Evolutionary conservation across 2,797 vertebrate species (phyloP).

Genomic region (Sciurus vulgaris): DNA sequence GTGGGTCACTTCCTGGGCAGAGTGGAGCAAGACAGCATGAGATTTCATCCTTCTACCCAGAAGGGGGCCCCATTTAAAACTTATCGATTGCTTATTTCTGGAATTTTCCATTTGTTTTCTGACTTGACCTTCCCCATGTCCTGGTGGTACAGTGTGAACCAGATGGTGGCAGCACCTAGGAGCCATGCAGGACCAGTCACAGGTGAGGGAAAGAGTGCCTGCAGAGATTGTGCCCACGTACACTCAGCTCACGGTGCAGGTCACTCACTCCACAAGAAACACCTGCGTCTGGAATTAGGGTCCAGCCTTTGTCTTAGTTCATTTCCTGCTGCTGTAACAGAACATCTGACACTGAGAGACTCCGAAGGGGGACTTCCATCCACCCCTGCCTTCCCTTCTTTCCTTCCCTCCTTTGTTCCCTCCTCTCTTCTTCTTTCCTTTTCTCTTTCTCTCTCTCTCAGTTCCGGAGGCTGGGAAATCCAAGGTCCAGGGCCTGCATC

Average conservation of each 20-base stretch:
- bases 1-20: background rate
- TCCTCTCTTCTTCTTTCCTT: background rate
- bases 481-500: too few species aligned
- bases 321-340: too few species aligned
- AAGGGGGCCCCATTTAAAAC: background rate
- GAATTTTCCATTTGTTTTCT: background rate
- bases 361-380: background rate
- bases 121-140: too few species aligned
- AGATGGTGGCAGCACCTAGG: accelerated
- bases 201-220: too few species aligned
- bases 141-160: background rate
- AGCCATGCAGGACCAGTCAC: background rate
- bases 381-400: too few species aligned
- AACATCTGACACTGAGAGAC: background rate
- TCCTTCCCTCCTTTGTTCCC: background rate
- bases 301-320: background rate
- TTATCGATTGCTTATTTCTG: background rate
- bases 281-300: background rate
- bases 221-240: too few species aligned
- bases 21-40: background rate
- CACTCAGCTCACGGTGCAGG: background rate
- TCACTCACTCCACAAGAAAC: accelerated
- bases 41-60: background rate
- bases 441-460: background rate
- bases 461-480: background rate